Base-by-base conservation (phyloP, 2,888 invertebrate genomes). In the Caenorhabditis doughertyi region DNA sequence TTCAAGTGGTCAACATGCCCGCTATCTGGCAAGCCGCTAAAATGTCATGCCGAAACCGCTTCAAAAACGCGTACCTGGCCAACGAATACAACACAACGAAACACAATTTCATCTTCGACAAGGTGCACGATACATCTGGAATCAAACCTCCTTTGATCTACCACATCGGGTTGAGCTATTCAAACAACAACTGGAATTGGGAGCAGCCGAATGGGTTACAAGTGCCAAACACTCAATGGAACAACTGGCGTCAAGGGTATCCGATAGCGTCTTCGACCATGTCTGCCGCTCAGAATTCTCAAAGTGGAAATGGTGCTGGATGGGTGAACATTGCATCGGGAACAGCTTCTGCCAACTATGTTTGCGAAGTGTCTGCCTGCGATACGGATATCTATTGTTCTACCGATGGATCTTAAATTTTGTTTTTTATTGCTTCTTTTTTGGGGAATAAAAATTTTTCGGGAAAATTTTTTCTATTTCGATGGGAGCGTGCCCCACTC, bases 11-110 rank as follows among this genome's bases (percentile, higher is more conserved):
- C 3, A 44, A 21, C 8, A 44, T 62, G 16, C 58, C 56, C 44
- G 55, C 71, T 29, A 42, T 13, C 2, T 82, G 82, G 82, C 72
- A 39, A 11, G 47, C 77, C 1, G 77, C 82, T 8, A 65, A 72
- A 25, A 25, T 56, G 53, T 47, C 67, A 13, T 82, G 82, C 21
- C 58, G 60, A 18, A 65, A 65, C 25, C 35, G 49, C 27, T 25
- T 16, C 18, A 27, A 67, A 16, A 62, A 47, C 5, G 82, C 51
- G 0, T 67, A 72, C 27, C 27, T 82, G 27, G 72, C 27, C 21
- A 79, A 56, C n/a, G 79, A 79, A 47, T 71, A 58, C 42, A 29
- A 42, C 23, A 16, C 32, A 13, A 23, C 72, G 9, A 79, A 79
- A 49, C 79, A 79, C 21, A 18, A 71, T 13, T 79, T 56, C 25